These are phyloP conservation scores for Amblyteles armatorius DNA, from an alignment of 2,888 invertebrate species.

Conservation along the genomic window DNA sequence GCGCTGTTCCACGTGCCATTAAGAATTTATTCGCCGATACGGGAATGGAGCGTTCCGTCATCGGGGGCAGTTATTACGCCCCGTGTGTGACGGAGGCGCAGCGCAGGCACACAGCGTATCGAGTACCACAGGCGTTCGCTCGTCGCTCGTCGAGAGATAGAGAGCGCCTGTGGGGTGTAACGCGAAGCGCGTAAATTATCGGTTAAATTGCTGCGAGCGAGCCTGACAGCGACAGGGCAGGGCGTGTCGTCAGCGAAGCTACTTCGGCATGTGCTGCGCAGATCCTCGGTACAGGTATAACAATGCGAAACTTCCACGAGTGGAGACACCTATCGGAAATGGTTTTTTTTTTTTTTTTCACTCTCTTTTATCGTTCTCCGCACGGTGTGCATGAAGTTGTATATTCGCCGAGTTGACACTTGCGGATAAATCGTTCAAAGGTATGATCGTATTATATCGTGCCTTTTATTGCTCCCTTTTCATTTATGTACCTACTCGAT, in stretches of 20 bases:
- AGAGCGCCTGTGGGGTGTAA: conserved; percentile 5
- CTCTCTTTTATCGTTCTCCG: not conserved
- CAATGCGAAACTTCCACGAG: not conserved
- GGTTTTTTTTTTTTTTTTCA: not conserved
- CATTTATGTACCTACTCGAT: not conserved
- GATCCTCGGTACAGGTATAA: conserved; percentile 44
- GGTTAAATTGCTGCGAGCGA: conserved; percentile 48
- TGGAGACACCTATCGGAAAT: conserved; percentile 36
- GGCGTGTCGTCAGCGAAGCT: conserved; percentile 41
- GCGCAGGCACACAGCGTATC: conserved; percentile 10
- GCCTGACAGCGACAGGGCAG: conserved; percentile 47
- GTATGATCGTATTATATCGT: conserved; percentile 13
- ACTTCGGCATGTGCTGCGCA: conserved; percentile 36
- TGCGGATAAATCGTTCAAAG: conserved; percentile 36
- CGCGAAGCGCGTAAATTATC: conserved; percentile 55
- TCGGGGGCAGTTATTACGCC: conserved; percentile 44
- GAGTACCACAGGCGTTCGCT: conserved; percentile 26
- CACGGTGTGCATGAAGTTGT: conserved; percentile 22
- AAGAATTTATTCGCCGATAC: conserved; percentile 51
- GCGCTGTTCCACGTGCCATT: conserved; percentile 16
- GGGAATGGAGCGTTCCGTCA: conserved; percentile 52
- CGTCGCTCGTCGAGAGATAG: conserved; percentile 27
- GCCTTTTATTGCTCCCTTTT: not conserved
- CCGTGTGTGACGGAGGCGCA: not conserved
- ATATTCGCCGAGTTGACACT: conserved; percentile 8